These are phyloP conservation scores for Laterallus jamaicensis DNA, from an alignment of 2,113 vertebrate genomes.

Conservation along the genomic window DNA sequence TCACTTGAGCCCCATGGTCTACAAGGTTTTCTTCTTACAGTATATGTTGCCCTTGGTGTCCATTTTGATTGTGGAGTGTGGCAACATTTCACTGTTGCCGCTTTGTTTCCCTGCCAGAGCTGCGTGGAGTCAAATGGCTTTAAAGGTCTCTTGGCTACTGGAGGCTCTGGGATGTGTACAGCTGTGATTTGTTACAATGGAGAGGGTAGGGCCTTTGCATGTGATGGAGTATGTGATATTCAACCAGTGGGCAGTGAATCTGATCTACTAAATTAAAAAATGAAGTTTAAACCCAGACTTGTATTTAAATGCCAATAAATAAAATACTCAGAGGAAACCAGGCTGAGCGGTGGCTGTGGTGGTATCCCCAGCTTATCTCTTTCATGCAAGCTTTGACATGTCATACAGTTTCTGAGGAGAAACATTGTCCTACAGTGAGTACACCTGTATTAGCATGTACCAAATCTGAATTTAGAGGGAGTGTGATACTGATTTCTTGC, in stretches of 20 bases:
- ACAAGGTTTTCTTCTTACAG: not conserved
- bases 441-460: not conserved
- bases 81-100: not conserved
- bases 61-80: not conserved
- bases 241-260: not conserved
- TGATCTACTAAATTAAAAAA: not conserved
- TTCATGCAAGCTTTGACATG: not conserved
- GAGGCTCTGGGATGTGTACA: not conserved
- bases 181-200: not conserved
- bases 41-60: slow-evolving; percentile 18
- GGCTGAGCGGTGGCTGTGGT: not conserved
- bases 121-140: not conserved
- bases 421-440: not conserved
- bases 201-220: not conserved
- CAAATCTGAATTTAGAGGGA: not conserved
- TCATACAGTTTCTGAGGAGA: not conserved
- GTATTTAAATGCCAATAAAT: not conserved
- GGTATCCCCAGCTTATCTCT: not conserved
- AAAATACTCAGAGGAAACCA: not conserved
- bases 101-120: not conserved
- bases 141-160: not conserved
- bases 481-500: not conserved
- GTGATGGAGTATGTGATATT: not conserved
- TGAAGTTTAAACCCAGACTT: accelerated
- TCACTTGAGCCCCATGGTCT: slow-evolving; percentile 12